These are phyloP conservation scores for Cremastinae sp. DNA, from an alignment of 2,888 invertebrate genomes.

Conservation along the genomic window DNA sequence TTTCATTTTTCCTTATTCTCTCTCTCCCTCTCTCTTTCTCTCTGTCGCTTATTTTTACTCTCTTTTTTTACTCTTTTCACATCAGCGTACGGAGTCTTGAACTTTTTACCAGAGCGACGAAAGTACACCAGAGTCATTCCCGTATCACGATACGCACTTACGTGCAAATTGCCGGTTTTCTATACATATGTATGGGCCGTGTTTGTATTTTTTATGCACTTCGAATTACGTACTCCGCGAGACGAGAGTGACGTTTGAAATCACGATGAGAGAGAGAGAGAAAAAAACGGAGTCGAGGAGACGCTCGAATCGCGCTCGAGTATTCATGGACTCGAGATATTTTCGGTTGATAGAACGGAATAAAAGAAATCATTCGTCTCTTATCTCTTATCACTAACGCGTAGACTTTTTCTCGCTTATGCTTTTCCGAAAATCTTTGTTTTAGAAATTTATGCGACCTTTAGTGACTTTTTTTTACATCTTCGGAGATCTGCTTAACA, in stretches of 20 bases:
- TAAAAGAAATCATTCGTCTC: too few species aligned
- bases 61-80: too few species aligned
- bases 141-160: conserved; percentile 36
- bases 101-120: conserved; percentile 15
- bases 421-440: conserved; percentile 4
- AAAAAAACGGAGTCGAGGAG: too few species aligned
- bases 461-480: not conserved
- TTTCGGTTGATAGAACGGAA: not conserved
- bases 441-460: not conserved
- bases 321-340: conserved; percentile 10
- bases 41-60: too few species aligned
- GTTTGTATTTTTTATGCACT: conserved; percentile 29
- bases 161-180: conserved; percentile 21
- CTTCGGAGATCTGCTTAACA: not conserved
- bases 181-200: conserved; percentile 21
- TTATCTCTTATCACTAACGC: too few species aligned
- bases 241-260: conserved; percentile 6
- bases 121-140: not conserved
- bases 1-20: too few species aligned
- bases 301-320: conserved; percentile 12
- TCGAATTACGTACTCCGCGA: conserved; percentile 35
- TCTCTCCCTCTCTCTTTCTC: too few species aligned
- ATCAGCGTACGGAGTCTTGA: not conserved
- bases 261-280: conserved; percentile 1
- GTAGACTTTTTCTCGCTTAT: too few species aligned